phyloP scores from a whole-genome alignment of 1,140 invertebrate genomes.

The Pseudomyrmex concolor region DNA sequence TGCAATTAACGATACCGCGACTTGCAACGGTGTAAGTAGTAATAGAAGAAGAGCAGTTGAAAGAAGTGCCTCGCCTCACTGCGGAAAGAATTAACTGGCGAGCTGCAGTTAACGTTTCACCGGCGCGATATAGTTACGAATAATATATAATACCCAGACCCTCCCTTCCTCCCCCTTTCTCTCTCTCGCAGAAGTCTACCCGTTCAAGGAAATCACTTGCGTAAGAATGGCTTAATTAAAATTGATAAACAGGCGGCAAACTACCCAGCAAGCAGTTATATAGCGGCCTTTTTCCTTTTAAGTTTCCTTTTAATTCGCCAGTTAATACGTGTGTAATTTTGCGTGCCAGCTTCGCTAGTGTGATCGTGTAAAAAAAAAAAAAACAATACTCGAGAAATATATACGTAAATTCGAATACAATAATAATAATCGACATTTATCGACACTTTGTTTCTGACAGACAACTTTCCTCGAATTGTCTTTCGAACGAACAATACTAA shows the following conservation, averaged over 20 bases:
- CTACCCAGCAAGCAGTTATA: conserved; percentile 34
- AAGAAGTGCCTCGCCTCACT: conserved; percentile 30
- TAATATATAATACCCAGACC: conserved; percentile 31
- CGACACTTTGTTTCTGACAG: neutral
- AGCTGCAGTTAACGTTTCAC: conserved; percentile 38
- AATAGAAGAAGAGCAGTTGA: neutral
- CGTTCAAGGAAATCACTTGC: conserved; percentile 48
- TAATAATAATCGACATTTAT: neutral
- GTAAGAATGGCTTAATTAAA: conserved; percentile 70
- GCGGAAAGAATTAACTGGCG: conserved; percentile 41
- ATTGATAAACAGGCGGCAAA: conserved; percentile 62
- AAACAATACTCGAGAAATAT: neutral
- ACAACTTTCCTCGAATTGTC: neutral
- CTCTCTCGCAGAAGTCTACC: neutral
- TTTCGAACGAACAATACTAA: neutral
- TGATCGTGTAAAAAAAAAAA: neutral
- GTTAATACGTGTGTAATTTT: conserved; percentile 40
- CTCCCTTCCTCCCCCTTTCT: no score
- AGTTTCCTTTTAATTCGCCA: conserved; percentile 58
- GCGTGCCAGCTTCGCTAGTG: neutral
- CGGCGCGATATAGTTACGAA: conserved; percentile 15
- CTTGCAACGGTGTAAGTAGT: neutral
- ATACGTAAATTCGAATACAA: neutral
- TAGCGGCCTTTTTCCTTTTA: no score
- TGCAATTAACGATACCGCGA: conserved; percentile 40